Base-by-base conservation (phyloP, 2,888 invertebrate genomes). In the Sphecodes monilicornis region DNA sequence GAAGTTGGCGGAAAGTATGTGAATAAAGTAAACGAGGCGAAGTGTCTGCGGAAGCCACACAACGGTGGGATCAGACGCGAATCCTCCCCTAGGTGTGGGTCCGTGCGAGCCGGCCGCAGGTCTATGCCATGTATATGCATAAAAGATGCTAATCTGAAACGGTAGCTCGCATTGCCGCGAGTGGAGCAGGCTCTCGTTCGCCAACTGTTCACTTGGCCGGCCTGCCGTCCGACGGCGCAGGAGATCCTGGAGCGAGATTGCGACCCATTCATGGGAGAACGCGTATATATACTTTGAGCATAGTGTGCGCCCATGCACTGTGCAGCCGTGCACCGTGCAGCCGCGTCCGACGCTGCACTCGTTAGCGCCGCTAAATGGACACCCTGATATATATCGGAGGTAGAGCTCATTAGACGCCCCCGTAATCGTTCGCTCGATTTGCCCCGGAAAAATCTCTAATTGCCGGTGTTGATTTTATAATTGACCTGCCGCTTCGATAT, bases 91-190 rank as follows among this genome's bases (percentile, higher is more conserved):
- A 50, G 72, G 66, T 39, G 83, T 29, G 71, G 29, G 78, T 64
- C 39, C 72, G 82, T 78, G 79, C 74, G 68, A 18, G 76, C 64
- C 64, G 86, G 80, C 86, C 80, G 89, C 87, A 85, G 88, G 82
- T 87, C 86, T 82, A 60, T 74, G 64, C 66, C 85, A 83, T 88
- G 89, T 88, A 88, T 89, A 88, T 90, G 88, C 91, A 92, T 91
- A 91, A 92, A 91, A 93, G 93, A 93, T 93, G 91, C 88, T 92
- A 92, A 93, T 93, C 93, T 93, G 86, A 92, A 93, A 93, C 93
- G 92, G 93, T 93, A 93, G 93, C 93, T 92, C 90, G 92, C 88
- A 90, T 87, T 88, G 92, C 93, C 91, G 88, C 88, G 91, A 93
- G 92, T 92, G 90, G 89, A 90, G 91, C 91, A 91, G 86, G 84